Percentiles rank a stretch among this genome's conserved stretches.
Conservation (phyloP, 1,140 invertebrate species). For the Zophobas atratus region DNA sequence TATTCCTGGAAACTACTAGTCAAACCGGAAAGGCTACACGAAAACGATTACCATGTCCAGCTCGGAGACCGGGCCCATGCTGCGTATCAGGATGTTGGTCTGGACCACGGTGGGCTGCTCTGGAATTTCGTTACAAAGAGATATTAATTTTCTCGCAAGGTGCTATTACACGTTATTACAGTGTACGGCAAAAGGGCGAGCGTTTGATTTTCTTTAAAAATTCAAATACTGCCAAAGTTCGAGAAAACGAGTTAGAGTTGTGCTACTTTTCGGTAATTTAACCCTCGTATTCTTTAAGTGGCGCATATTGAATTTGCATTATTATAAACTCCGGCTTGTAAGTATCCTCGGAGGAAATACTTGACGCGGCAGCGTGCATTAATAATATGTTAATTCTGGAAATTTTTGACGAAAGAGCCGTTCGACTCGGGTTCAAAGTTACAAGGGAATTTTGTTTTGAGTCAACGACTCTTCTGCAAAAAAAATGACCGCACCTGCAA, state of each 20-base stretch:
- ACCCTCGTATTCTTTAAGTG: no score
- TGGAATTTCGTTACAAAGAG: conserved; percentile 65
- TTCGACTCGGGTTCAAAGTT: no score
- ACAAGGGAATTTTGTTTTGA: no score
- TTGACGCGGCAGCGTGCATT: background rate
- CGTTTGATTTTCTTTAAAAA: no score
- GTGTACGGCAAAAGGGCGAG: no score
- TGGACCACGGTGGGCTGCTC: conserved; percentile 90
- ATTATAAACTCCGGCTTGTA: conserved; percentile 10
- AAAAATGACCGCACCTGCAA: no score
- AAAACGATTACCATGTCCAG: conserved; percentile 87
- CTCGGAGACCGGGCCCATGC: conserved; percentile 96
- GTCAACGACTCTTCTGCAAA: no score
- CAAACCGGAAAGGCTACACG: conserved; percentile 12
- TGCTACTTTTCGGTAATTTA: no score
- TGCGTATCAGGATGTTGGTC: conserved; percentile 93
- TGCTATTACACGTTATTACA: background rate
- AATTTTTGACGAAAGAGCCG: no score
- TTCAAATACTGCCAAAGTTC: no score
- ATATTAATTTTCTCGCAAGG: no score
- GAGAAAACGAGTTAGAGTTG: no score
- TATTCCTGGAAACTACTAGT: conserved; percentile 81
- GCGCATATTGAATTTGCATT: background rate
- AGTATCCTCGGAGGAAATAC: conserved; percentile 14
- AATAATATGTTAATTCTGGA: background rate